Conservation (phyloP, 2,797 vertebrate species). For the Adelosebastes latens region DNA sequence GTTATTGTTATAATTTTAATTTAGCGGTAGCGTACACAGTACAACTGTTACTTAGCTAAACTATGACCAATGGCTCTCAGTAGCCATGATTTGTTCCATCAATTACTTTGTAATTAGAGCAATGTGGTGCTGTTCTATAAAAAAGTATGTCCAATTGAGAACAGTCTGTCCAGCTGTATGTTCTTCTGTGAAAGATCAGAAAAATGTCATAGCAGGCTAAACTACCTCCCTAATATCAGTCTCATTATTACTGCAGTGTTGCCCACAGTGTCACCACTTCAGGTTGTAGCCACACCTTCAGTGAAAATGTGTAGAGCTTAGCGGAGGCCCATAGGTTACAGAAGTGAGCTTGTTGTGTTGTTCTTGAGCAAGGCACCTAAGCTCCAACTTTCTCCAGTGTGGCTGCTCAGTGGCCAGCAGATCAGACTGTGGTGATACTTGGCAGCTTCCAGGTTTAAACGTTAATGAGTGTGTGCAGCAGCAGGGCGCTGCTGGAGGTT, state of each 20-base stretch:
- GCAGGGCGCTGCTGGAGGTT: not conserved
- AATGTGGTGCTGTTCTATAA: not conserved
- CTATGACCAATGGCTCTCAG: not conserved
- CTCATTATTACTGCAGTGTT: not conserved
- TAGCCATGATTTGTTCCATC: not conserved
- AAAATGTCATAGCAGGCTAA: not conserved
- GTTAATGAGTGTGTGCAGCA: not conserved
- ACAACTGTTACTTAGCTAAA: not conserved
- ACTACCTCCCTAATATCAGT: not conserved
- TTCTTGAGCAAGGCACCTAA: not conserved
- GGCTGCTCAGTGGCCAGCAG: not conserved
- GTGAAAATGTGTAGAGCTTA: not conserved
- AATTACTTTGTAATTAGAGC: not conserved
- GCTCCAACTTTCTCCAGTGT: not conserved
- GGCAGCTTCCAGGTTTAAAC: not conserved
- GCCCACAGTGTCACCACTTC: not conserved
- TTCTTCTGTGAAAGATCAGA: not conserved
- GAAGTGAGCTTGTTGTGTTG: not conserved
- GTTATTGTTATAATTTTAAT: not conserved
- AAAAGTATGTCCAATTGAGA: not conserved
- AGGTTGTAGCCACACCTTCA: constrained; percentile 15
- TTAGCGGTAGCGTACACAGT: not conserved
- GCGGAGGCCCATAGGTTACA: not conserved
- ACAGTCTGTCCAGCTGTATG: not conserved
- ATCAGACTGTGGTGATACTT: constrained; percentile 1